Base-by-base conservation (phyloP, 2,888 invertebrate species). In the Archaeoteleia sp. region DNA sequence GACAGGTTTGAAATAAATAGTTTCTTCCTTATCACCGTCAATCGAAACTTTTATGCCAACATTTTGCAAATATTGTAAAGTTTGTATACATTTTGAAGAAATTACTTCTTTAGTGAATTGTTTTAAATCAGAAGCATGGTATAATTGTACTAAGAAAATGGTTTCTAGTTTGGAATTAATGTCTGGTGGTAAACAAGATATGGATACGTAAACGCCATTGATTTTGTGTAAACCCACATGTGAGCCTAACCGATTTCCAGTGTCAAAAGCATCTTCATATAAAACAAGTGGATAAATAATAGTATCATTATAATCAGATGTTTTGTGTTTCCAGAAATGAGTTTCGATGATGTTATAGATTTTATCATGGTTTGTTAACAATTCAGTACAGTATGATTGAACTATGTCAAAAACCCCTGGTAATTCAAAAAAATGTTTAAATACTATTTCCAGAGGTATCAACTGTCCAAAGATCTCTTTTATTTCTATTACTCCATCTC, bases 351-450 rank as follows among this genome's bases (percentile, higher is more conserved):
- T 20, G 5, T 20, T 20, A 20, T 20, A 20, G 5, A 20, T 20
- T 20, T 20, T 20, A 20, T 20, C 5, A 20, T 20, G 3, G 5
- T 10, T 35, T 4, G 25, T 8, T 8, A 51, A 15, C 25, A 40
- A 30, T 7, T 39, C 1, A 13, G 15, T 14, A 29, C 10, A 40
- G 39, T 40, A 51, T 8, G 1, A 1, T 30, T 40, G 3, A 32
- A 29, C 20, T 7, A 1, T 17, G 8, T 40, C 13, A 32, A 10
- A 40, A n/a, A 40, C 23, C 2, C 4, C n/a, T 4, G 51, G 32
- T 2, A 53, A 10, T 23, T 40, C 14, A 6, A 51, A 51, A 39
- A 51, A 51, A 13, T 17, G 2, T 12, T 12, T 17, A 5, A 46
- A 32, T 4, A 46, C 12, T 32, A 15, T 10, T 4, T 46, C 12